Base-by-base conservation (phyloP, 2,113 vertebrate species). In the Bambusicola thoracicus region DNA sequence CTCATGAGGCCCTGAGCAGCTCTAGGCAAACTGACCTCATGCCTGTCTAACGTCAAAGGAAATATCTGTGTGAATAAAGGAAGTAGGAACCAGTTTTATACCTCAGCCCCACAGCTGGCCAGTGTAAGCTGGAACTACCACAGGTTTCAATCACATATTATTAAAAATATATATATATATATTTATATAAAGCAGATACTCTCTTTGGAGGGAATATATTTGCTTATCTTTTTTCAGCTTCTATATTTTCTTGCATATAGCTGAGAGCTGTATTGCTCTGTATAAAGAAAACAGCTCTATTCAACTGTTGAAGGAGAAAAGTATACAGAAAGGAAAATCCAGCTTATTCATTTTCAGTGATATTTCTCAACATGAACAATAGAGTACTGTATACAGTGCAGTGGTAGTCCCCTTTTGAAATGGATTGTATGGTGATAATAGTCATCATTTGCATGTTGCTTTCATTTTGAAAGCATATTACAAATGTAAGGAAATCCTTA, bases 281-380 rank as follows among this genome's bases (percentile, higher is more conserved):
- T 40, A 30, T n/a, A 78, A 15, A 87, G 51, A 83, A 96, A 93
- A 93, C 38, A 74, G 22, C 18, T 55, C 73, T 72, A 27, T 59
- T 74, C 43, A 95, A 58, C 1, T 24, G 27, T 2, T 63, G 41
- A 84, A 89, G 67, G 27, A 83, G 36, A 86, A 83, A 78, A 87
- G 21, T 41, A 51, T 63, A 44, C 36, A 76, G 63, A 83, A 73
- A 81, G 66, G 21, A 81, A 74, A 95, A 38, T 12, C 38, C 92
- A 79, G 61, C 48, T 90, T 90, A 90, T 75, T 93, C 67, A 72
- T 44, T 92, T 82, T n/a, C 67, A 58, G 46, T n/a, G 67, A 36
- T 70, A 91, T 55, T 92, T 79, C 81, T 91, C 70, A 78, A 13
- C 66, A 61, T 84, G 93, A 95, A 96, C 85, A 96, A 94, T 34